Evolutionary conservation across 2,888 invertebrate genomes (phyloP), one percentile per base, ranked within the genome.

Genomic region (Epinotia brunnichana): DNA sequence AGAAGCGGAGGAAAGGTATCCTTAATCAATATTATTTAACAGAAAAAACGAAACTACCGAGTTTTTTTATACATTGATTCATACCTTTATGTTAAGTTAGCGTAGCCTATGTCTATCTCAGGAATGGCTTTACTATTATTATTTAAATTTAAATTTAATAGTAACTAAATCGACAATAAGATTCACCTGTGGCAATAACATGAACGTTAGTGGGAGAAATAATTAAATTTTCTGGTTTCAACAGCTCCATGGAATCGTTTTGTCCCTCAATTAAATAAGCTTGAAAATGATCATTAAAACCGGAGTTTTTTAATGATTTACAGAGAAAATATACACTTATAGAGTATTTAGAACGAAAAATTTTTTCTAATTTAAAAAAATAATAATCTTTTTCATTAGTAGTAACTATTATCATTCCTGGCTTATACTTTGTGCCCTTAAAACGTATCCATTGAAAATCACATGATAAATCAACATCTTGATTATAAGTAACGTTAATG

Each of bases 381-480:
- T 17, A 2, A 51, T 7, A 51, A 13, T 13, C 44, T 15, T 44
- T 44, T 44, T 44, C 44, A 44, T 44, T 44, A 44, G 13, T 44
- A 13, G 44, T 44, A 44, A 44, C 44, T 15, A 57, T 57, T 24
- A 63, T 35, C 63, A 51, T 51, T 51, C 51, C 51, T 24, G 62
- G 62, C 10, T 24, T 48, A 29, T 48, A 63, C 44, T 11, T 63
- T 48, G 44, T 63, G 44, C 62, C 51, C 39, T 39, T 39, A 39
- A 39, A 39, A 39, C 39, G 39, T 39, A 63, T 63, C 29, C 48
- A 48, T 59, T 59, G 35, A 39, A 39, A 39, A 10, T 39, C 35
- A 59, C 35, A 29, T 3, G 35, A 35, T 59, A 35, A 35, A 59
- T 59, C 35, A 15, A 59, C 39, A 35, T 59, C 59, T 17, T 35